Percentiles rank a stretch among this genome's conserved stretches.
Conservation (phyloP, 2,888 invertebrate species). For the Ectropis crepuscularia region DNA sequence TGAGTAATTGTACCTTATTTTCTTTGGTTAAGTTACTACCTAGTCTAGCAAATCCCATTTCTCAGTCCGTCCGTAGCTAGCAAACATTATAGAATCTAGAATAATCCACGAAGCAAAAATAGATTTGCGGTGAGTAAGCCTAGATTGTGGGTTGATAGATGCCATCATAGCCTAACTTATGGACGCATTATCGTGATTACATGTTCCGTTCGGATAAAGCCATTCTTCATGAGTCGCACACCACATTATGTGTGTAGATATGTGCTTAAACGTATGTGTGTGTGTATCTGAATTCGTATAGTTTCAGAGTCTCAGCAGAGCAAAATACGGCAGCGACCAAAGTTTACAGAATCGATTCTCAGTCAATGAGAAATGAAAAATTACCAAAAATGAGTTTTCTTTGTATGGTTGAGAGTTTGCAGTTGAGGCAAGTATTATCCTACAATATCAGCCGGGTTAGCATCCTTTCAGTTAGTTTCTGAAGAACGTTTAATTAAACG, state of each 20-base stretch:
- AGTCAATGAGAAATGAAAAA: too few relatives aligned
- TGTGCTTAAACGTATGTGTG: too few relatives aligned
- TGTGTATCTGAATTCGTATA: conserved; percentile 21
- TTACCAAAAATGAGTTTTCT: too few relatives aligned
- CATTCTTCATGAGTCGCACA: conserved; percentile 37
- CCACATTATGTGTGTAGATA: conserved; percentile 22
- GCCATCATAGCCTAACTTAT: conserved; percentile 12
- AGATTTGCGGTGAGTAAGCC: not conserved
- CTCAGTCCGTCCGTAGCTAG: too few relatives aligned
- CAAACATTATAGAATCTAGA: not conserved
- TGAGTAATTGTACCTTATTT: not conserved
- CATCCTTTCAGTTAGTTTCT: too few relatives aligned
- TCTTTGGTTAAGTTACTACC: not conserved
- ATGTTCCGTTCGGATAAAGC: conserved; percentile 36
- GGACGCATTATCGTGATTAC: conserved; percentile 27
- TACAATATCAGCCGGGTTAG: too few relatives aligned
- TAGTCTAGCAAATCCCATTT: not conserved
- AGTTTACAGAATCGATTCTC: too few relatives aligned
- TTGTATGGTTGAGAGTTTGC: too few relatives aligned
- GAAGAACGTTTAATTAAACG: too few relatives aligned
- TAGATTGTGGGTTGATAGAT: conserved; percentile 14
- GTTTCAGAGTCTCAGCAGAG: conserved; percentile 7
- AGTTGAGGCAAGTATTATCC: too few relatives aligned
- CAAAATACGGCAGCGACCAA: conserved; percentile 10
- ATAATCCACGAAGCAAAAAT: not conserved